Evolutionary conservation across 1,140 invertebrate species (phyloP), one percentile per base, ranked within the genome.

Genomic region (Lysiphlebus fabarum): DNA sequence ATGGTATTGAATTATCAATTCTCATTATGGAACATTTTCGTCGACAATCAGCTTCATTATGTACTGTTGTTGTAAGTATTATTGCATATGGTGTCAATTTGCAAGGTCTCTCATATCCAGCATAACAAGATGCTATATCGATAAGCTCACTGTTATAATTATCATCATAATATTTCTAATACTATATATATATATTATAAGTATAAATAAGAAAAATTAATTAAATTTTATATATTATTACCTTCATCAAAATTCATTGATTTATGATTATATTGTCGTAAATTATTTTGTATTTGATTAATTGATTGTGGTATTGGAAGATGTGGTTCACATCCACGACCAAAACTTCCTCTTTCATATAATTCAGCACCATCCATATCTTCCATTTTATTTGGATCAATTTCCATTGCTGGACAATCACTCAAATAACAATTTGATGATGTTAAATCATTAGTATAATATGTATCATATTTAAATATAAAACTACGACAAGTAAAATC

Each of bases 401-500:
- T 83, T 55, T 90, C 83, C 3, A 81, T 75, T 0, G 82, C 79
- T 0, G 88, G 86, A 70, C 85, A 86, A 64, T 90, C 88, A 3
- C 86, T 89, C 6, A 92, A 66, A 26, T 86, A 84, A 65, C 90
- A 92, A 44, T 78, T 78, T 6, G 65, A 59, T 4, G 4, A 26
- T 26, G 17, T 2, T 26, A 26, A 26, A 26, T 26, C 17, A 26
- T 26, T 4, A 26, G 17, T 26, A 26, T 26, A 26, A 26, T 26
- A 26, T 26, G 17, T 26, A 2, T 26, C 17, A 8, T 77, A 89
- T 85, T 87, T 85, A 67, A 85, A 92, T 61, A 88, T 88, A 64
- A 91, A 90, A 40, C 87, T 86, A 54, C 88, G 81, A 65, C 90
- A 92, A 11, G 87, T 87, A 75, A 91, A 92, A 43, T 83, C 82